These are phyloP conservation scores for Caenorhabditis sulstoni DNA, from an alignment of 2,888 invertebrate genomes.

Conservation along the genomic window DNA sequence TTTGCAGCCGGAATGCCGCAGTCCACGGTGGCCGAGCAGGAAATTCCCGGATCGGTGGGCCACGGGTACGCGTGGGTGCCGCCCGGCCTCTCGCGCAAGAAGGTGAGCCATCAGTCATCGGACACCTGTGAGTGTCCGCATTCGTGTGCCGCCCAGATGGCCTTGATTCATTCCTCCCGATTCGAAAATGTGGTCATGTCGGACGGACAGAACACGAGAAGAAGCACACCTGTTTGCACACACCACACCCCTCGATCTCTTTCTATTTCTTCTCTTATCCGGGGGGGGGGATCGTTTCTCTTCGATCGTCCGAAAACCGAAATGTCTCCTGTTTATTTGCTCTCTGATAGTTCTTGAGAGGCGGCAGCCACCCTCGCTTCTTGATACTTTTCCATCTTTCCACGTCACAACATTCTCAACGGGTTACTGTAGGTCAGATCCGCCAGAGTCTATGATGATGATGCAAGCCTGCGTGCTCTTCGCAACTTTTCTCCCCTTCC, in stretches of 20 bases:
- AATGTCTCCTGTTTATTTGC: constrained; percentile 1
- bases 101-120: constrained; percentile 81
- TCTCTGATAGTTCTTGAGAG: neutral
- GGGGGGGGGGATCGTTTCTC: neutral
- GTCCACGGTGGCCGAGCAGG: constrained; percentile 59
- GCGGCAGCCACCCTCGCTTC: neutral
- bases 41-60: constrained; percentile 74
- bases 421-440: neutral
- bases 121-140: constrained; percentile 19
- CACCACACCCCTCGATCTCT: constrained; percentile 21
- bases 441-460: neutral
- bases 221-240: constrained; percentile 27
- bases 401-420: constrained; percentile 28
- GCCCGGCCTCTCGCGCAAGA: constrained; percentile 84
- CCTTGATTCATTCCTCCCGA: constrained; percentile 13
- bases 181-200: neutral
- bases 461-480: constrained; percentile 3
- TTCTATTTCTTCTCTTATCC: no score
- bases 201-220: constrained; percentile 14
- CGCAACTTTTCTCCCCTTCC: neutral
- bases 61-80: constrained; percentile 87
- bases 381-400: constrained; percentile 34
- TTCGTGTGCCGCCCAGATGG: neutral
- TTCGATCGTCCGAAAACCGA: constrained; percentile 5
- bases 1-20: constrained; percentile 73